These are phyloP conservation scores for Corythucha ciliata DNA, from an alignment of 2,888 invertebrate species.

Conservation along the genomic window DNA sequence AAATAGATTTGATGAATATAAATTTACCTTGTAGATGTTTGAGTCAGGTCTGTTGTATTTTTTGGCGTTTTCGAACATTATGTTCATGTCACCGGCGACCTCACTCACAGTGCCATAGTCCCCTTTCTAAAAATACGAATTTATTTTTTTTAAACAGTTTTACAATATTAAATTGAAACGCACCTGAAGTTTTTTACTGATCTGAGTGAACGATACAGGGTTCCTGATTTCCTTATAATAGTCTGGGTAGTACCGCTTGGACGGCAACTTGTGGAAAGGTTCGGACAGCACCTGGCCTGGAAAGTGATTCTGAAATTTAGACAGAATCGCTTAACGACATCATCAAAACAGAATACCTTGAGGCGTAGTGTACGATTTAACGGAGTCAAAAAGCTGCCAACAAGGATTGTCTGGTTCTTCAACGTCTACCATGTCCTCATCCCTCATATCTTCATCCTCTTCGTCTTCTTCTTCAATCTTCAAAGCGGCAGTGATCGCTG, in stretches of 20 bases:
- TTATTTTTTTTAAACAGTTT: neutral
- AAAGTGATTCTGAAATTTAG: slow-evolving; percentile 24
- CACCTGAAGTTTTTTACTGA: slow-evolving; percentile 67
- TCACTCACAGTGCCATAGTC: slow-evolving; percentile 77
- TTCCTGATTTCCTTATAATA: slow-evolving; percentile 95
- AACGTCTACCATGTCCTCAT: slow-evolving; percentile 56
- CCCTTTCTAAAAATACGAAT: slow-evolving; percentile 47
- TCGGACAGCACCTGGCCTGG: slow-evolving; percentile 75
- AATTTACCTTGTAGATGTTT: slow-evolving; percentile 62
- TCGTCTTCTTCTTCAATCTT: slow-evolving; percentile 54
- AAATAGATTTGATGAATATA: too few relatives aligned
- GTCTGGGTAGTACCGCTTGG: slow-evolving; percentile 84
- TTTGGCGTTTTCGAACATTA: slow-evolving; percentile 95
- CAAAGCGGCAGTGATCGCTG: slow-evolving; percentile 52
- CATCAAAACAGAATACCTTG: slow-evolving; percentile 33
- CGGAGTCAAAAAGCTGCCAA: slow-evolving; percentile 82
- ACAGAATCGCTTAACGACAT: neutral
- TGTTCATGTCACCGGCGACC: slow-evolving; percentile 85
- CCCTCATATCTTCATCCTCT: slow-evolving; percentile 52
- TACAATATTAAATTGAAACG: slow-evolving; percentile 8
- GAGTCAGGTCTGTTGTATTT: slow-evolving; percentile 76
- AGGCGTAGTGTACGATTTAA: slow-evolving; percentile 50
- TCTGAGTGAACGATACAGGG: slow-evolving; percentile 88
- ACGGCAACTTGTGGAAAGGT: slow-evolving; percentile 88
- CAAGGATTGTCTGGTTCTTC: slow-evolving; percentile 59